Conservation (phyloP, 1,140 invertebrate species). For the Zophobas atratus region DNA sequence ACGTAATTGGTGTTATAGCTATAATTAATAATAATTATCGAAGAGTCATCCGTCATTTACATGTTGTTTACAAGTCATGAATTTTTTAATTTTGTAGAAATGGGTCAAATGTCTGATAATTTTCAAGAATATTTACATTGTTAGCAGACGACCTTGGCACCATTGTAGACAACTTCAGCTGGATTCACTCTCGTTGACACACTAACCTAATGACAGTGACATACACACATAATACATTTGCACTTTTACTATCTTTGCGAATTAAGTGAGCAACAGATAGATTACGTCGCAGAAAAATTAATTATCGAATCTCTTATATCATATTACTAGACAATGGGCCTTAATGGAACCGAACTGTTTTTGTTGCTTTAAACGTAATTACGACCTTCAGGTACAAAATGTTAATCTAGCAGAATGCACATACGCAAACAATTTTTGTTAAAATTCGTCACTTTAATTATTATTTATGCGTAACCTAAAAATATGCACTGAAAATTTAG, state of each 20-base stretch:
- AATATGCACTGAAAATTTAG: neutral
- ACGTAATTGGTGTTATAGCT: conserved; percentile 5
- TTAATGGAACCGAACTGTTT: conserved; percentile 9
- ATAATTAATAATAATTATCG: conserved; percentile 21
- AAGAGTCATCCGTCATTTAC: conserved; percentile 33
- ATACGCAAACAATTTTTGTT: no score
- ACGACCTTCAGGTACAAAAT: no score
- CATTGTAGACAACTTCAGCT: conserved; percentile 57
- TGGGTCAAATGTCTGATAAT: conserved; percentile 54
- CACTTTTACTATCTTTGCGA: conserved; percentile 37
- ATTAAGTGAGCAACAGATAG: conserved; percentile 16
- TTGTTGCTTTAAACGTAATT: neutral
- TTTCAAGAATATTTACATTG: conserved; percentile 49
- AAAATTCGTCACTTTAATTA: neutral
- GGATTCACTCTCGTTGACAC: conserved; percentile 63
- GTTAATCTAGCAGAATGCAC: no score
- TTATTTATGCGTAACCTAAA: neutral
- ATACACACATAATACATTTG: conserved; percentile 46
- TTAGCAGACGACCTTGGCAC: conserved; percentile 58
- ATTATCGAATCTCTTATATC: no score
- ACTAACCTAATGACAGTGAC: conserved; percentile 61
- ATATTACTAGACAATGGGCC: neutral
- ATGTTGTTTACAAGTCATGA: conserved; percentile 46
- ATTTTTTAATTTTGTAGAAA: conserved; percentile 46
- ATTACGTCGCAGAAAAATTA: neutral